Evolutionary conservation across 2,797 vertebrate genomes (phyloP).

Genomic region (Pempheris klunzingeri): DNA sequence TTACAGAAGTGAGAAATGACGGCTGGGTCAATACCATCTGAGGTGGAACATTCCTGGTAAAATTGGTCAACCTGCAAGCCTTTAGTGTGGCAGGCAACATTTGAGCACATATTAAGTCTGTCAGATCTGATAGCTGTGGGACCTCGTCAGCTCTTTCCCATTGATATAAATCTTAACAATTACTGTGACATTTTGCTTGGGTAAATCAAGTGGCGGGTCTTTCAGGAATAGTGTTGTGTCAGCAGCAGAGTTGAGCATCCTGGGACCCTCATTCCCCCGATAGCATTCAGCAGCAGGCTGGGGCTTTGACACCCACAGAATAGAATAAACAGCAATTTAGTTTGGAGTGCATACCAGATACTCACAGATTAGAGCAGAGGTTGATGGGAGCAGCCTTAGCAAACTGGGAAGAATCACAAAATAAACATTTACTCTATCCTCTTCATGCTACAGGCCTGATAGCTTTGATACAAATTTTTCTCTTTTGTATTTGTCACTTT

Average conservation of each 20-base stretch:
- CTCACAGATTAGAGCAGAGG: slow-evolving; percentile 77
- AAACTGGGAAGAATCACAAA: slow-evolving; percentile 76
- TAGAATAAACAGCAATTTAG: slow-evolving; percentile 86
- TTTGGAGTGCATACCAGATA: slow-evolving; percentile 81
- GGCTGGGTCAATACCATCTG: slow-evolving; percentile 66
- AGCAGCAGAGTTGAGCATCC: slow-evolving; percentile 80
- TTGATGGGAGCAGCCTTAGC: slow-evolving; percentile 75
- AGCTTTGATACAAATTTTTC: slow-evolving; percentile 70
- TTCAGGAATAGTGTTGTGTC: slow-evolving; percentile 83
- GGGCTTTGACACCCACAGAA: slow-evolving; percentile 77
- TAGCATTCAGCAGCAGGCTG: slow-evolving; percentile 76
- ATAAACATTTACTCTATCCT: slow-evolving; percentile 78
- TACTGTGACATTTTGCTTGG: slow-evolving; percentile 84
- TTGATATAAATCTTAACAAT: slow-evolving; percentile 89
- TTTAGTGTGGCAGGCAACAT: slow-evolving; percentile 78
- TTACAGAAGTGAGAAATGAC: slow-evolving; percentile 56
- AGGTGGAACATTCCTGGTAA: slow-evolving; percentile 68
- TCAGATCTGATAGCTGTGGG: slow-evolving; percentile 85
- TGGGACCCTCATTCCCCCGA: slow-evolving; percentile 78
- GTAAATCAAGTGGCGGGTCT: slow-evolving; percentile 82
- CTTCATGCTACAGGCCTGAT: slow-evolving; percentile 61
- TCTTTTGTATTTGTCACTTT: slow-evolving; percentile 70
- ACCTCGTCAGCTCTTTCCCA: slow-evolving; percentile 85
- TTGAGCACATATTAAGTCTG: slow-evolving; percentile 83
- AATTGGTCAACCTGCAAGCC: slow-evolving; percentile 76